Percentiles rank a stretch among this genome's conserved stretches.
These are phyloP conservation scores for Hydrophis major DNA, from an alignment of 2,797 vertebrate genomes.

Conservation along the genomic window DNA sequence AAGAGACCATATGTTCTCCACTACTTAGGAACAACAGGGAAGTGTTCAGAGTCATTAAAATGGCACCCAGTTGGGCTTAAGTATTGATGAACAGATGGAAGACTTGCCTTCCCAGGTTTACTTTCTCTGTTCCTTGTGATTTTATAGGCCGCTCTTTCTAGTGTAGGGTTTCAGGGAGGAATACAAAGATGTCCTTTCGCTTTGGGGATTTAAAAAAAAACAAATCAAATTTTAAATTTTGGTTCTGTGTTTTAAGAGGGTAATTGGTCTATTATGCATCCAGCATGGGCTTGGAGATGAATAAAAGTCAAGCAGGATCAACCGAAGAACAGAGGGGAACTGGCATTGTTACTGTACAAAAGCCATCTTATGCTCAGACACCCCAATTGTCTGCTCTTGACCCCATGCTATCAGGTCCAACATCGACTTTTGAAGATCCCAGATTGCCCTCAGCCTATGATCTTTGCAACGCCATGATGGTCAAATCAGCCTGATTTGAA, in stretches of 20 bases:
- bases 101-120: constrained; percentile 68
- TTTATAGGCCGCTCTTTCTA: constrained; percentile 63
- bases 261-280: neutral
- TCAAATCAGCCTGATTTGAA: no score
- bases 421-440: neutral
- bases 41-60: constrained; percentile 79
- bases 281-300: neutral
- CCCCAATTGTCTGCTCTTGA: neutral
- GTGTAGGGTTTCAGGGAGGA: constrained; percentile 9
- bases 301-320: neutral
- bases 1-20: constrained; percentile 74
- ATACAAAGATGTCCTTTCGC: neutral
- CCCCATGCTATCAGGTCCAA: neutral
- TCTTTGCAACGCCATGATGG: neutral
- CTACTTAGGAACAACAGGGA: constrained; percentile 75
- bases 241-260: neutral
- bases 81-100: constrained; percentile 78
- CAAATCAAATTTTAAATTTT: neutral
- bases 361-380: no score
- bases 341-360: neutral
- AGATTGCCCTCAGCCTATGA: neutral
- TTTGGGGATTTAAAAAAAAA: neutral
- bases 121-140: constrained; percentile 68
- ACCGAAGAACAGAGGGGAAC: neutral
- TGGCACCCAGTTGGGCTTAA: constrained; percentile 78